These are phyloP conservation scores for Drosophila antonietae DNA, from an alignment of 2,888 invertebrate species.

Conservation along the genomic window DNA sequence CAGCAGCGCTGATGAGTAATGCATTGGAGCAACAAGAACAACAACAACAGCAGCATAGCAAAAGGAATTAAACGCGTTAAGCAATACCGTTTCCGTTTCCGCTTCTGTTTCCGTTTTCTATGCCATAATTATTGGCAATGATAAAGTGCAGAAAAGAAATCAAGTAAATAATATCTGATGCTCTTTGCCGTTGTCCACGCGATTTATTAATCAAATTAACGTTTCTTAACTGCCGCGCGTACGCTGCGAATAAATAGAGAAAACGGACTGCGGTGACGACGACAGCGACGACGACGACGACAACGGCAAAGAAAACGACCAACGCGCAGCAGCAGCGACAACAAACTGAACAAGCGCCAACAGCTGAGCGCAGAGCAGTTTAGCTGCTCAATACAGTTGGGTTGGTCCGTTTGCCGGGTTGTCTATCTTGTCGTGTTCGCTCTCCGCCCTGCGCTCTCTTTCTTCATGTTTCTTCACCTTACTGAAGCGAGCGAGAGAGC, in stretches of 20 bases:
- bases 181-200: constrained; percentile 20
- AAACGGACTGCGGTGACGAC: constrained; percentile 19
- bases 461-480: background rate
- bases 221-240: constrained; percentile 17
- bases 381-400: constrained; percentile 5
- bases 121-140: constrained; percentile 1
- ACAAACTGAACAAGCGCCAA: constrained; percentile 46
- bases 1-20: constrained; percentile 61
- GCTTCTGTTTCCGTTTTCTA: background rate
- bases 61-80: constrained; percentile 22
- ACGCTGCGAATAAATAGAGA: constrained; percentile 2
- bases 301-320: constrained; percentile 11
- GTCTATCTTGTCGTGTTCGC: constrained; percentile 20
- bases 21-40: constrained; percentile 3
- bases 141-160: constrained; percentile 9
- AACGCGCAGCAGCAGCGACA: constrained; percentile 54
- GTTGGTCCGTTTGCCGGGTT: constrained; percentile 26
- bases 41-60: background rate
- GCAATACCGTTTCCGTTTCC: constrained; percentile 8
- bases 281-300: background rate
- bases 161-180: background rate
- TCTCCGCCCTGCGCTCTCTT: background rate
- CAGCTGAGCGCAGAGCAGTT: constrained; percentile 45
- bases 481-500: background rate
- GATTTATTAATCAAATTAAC: constrained; percentile 39